Percentiles rank a stretch among this genome's conserved stretches.
These are phyloP conservation scores for Platorchestia sp. DNA, from an alignment of 1,140 invertebrate genomes.

Conservation along the genomic window DNA sequence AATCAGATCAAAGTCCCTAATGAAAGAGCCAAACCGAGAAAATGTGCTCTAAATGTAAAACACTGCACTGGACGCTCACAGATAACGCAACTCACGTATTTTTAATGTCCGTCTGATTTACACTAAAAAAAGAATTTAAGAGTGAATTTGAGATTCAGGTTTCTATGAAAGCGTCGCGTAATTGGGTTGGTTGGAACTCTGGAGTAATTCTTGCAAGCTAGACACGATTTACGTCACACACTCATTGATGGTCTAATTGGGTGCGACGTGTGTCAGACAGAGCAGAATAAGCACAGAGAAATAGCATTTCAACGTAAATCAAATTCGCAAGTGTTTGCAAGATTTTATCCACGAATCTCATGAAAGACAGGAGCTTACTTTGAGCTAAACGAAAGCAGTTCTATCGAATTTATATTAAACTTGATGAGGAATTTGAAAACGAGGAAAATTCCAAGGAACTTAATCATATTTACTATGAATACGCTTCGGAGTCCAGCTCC, in stretches of 20 bases:
- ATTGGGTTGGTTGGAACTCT: background rate
- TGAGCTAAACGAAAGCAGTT: background rate
- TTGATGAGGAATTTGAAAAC: too few species aligned
- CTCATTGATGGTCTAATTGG: background rate
- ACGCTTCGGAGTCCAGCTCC: too few species aligned
- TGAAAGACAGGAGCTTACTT: background rate
- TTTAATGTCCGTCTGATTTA: background rate
- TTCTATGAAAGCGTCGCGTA: background rate
- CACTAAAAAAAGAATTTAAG: background rate
- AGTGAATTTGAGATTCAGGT: background rate
- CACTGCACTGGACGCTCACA: background rate
- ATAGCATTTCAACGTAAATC: background rate
- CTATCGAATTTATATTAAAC: background rate
- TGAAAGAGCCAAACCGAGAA: background rate
- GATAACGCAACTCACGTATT: background rate
- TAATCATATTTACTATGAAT: too few species aligned
- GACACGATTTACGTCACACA: background rate
- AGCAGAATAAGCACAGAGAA: background rate
- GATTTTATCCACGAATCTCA: background rate
- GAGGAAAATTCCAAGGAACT: background rate
- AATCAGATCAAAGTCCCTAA: conserved; percentile 8
- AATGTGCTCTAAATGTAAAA: background rate
- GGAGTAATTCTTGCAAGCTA: background rate
- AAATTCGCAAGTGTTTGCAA: background rate
- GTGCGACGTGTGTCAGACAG: background rate